Percentiles rank a stretch among this genome's conserved stretches.
Conservation (phyloP, 2,797 vertebrate genomes). For the Cyclopterus lumpus region DNA sequence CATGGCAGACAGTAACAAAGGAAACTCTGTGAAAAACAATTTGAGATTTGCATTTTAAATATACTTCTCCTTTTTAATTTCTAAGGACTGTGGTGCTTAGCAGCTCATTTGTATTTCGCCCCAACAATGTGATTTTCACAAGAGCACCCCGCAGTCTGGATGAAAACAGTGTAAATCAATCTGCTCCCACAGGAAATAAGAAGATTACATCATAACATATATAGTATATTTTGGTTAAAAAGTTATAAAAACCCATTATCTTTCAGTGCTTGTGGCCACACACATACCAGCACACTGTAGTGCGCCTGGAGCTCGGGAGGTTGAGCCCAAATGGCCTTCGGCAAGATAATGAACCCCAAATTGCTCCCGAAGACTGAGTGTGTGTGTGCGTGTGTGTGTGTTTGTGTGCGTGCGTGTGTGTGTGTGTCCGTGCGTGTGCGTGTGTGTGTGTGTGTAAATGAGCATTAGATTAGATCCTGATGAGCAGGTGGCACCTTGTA, state of each 20-base stretch:
- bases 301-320: neutral
- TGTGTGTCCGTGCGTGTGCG: neutral
- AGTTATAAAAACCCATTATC: neutral
- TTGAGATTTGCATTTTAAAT: neutral
- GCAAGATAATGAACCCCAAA: neutral
- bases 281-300: neutral
- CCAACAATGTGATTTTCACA: neutral
- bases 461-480: neutral
- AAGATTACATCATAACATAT: neutral
- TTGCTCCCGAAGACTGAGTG: neutral
- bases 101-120: neutral
- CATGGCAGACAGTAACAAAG: neutral
- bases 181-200: neutral
- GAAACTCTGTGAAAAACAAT: neutral
- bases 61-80: too few relatives aligned
- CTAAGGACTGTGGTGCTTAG: slow-evolving; percentile 1
- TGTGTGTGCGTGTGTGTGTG: neutral
- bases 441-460: neutral
- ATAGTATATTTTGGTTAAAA: neutral
- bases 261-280: neutral
- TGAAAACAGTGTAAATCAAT: neutral
- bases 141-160: neutral
- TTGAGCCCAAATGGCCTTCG: neutral
- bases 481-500: neutral
- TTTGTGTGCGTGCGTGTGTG: too few relatives aligned